Base-by-base conservation (phyloP, 2,797 vertebrate species). In the Coilia nasus region DNA sequence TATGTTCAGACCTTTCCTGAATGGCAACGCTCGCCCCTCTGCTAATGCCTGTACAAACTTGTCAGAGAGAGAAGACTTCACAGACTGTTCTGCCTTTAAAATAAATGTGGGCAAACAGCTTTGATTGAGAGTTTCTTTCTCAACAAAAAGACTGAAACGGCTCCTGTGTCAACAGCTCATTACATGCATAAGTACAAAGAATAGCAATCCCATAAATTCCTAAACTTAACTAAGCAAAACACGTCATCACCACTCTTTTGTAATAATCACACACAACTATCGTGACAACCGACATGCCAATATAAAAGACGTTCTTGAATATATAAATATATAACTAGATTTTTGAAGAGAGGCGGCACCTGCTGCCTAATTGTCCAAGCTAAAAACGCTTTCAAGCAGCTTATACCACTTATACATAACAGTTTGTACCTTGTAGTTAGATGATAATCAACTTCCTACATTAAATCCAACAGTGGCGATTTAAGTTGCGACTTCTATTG, bases 41-140 rank as follows among this genome's bases (percentile, higher is more conserved):
- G 71, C 7, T 78, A 78, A 78, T 78, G 44, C 28, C 67, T 75
- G 67, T 35, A 75, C 67, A 35, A 75, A 75, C 31, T 35, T 75
- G 67, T 35, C 67, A 19, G 12, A 25, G 11, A 15, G 11, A 15
- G 28, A 78, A 78, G 15, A 78, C 71, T 44, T 75, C 67, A 75
- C 28, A 35, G 14, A 71, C 28, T 75, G 14, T 75, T 75, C 15
- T 15, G 12, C 25, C 64, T 71, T 67, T 31, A 75, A 35, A 75
- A 71, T 71, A 64, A 28, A 31, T 28, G 62, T 31, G 3, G 23
- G 62, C 25, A 67, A 28, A 67, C 62, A 28, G 67, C 28, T 15
- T 75, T 41, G 67, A 75, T 35, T 75, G 67, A 35, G 28, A 41
- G 14, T 6, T 41, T 5, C 17, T 10, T 17, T 15, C 67, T 17